phyloP scores from a whole-genome alignment of 2,888 invertebrate genomes.

The Timema podura region DNA sequence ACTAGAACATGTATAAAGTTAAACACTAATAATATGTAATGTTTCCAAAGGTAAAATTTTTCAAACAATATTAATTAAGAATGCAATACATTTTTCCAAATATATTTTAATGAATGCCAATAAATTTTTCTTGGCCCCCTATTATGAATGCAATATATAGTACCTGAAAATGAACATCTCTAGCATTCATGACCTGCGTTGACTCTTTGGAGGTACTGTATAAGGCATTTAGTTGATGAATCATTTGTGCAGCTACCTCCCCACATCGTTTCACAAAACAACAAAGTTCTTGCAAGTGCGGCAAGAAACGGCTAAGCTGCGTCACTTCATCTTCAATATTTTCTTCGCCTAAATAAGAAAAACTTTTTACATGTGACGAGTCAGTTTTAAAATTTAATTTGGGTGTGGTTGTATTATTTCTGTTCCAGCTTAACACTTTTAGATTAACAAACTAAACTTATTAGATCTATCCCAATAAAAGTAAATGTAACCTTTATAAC shows the following conservation, averaged over 20 bases:
- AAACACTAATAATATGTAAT: too few species aligned
- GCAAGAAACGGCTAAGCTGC: slow-evolving; percentile 48
- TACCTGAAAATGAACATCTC: slow-evolving; percentile 39
- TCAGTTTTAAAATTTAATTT: not conserved
- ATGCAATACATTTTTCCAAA: not conserved
- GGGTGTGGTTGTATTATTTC: not conserved
- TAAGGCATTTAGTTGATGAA: slow-evolving; percentile 71
- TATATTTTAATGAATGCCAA: too few species aligned
- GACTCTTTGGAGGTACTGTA: slow-evolving; percentile 48
- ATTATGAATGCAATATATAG: not conserved
- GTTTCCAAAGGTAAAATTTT: not conserved
- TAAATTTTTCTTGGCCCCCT: too few species aligned
- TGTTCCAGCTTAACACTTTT: too few species aligned
- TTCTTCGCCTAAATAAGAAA: slow-evolving; percentile 32
- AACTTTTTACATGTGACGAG: slow-evolving; percentile 3
- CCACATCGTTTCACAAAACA: slow-evolving; percentile 67
- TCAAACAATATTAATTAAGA: not conserved
- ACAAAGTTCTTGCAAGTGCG: slow-evolving; percentile 54
- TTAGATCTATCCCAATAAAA: too few species aligned
- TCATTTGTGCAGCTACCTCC: slow-evolving; percentile 64
- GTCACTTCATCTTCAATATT: slow-evolving; percentile 49
- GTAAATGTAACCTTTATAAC: too few species aligned
- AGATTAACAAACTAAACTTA: too few species aligned
- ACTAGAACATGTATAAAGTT: too few species aligned
- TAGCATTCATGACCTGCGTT: slow-evolving; percentile 41